Evolutionary conservation across 2,797 vertebrate species (phyloP).

Genomic region (Coranthus polyacanthus): DNA sequence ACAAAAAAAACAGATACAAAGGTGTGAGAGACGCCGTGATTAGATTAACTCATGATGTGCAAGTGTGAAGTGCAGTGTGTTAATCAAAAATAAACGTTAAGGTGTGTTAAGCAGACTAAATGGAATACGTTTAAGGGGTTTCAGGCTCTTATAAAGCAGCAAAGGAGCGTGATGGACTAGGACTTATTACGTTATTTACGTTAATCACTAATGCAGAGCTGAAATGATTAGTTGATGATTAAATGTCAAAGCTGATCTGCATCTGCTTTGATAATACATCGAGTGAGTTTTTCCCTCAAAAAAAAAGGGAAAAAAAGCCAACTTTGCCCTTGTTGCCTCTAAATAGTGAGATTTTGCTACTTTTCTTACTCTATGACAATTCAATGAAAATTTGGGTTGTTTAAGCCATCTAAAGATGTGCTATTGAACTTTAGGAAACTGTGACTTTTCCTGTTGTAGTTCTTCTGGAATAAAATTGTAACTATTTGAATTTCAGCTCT

Average conservation of each 20-base stretch:
- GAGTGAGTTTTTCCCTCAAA: too few relatives aligned
- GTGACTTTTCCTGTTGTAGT: too few relatives aligned
- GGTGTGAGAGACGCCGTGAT: background rate
- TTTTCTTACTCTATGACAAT: background rate
- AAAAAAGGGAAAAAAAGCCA: too few relatives aligned
- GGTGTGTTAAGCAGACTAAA: background rate
- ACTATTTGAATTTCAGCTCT: background rate
- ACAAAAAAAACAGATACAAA: background rate
- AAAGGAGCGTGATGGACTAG: background rate
- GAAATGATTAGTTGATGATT: background rate
- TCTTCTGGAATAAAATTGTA: too few relatives aligned
- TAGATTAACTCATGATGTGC: conserved; percentile 3
- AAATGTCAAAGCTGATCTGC: too few relatives aligned
- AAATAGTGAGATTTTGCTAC: background rate
- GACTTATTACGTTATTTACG: background rate
- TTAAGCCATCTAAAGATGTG: too few relatives aligned
- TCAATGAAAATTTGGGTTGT: background rate
- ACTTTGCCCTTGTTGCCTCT: background rate
- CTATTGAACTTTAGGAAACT: too few relatives aligned
- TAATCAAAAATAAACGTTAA: background rate
- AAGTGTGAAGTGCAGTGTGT: background rate
- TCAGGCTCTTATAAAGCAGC: background rate
- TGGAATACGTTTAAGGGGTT: background rate
- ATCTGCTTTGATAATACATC: too few relatives aligned
- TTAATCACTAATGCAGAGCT: background rate